Evolutionary conservation across 35 echinoderm and acorn worm species (phyloP), one percentile per base, ranked within the genome.

Genomic region (Ophiothrix spiculata): DNA sequence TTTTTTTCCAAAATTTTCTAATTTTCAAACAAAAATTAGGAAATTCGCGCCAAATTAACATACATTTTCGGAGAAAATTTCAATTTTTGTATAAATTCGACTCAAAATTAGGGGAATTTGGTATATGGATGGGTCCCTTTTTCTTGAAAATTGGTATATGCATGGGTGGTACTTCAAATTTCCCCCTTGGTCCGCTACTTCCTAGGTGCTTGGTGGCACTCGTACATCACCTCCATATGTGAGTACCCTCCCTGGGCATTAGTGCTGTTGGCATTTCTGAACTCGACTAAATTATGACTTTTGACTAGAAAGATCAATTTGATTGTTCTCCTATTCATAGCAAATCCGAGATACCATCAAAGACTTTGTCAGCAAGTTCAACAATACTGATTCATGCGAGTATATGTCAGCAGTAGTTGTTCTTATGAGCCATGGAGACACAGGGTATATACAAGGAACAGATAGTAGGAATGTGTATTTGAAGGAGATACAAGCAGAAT

Each of bases 341-440:
- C n/a, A 82, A 82, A 82, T 82, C 32, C 31, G 31, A 13, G 39
- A 54, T 15, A 13, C 6, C 31, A 46, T 82, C 33, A 40, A 56
- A 32, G 25, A 60, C 39, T 82, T 49, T 45, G 80, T 45, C 40
- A 32, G 1, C 42, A 49, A 21, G 40, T 82, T 82, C 33, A 56
- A 82, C 19, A 1, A 82, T 28, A 14, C 33, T 33, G 76, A 38
- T 38, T n/a, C 80, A 32, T n/a, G n/a, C n/a, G 16, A 23, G 0
- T 82, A 82, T 11, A 45, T 34, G 32, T 82, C 80, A 13, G 80
- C 80, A 25, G 80, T 82, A 45, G 29, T 82, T 25, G 80, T 82
- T 1, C 54, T 82, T 17, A 82, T 82, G 80, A 82, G 80, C 80
- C 80, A 82, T 13, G 80, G 80, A 0, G 42, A 82, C 40, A 54